Base-by-base conservation (phyloP, 2,888 invertebrate genomes). In the Temnothorax ravouxi region DNA sequence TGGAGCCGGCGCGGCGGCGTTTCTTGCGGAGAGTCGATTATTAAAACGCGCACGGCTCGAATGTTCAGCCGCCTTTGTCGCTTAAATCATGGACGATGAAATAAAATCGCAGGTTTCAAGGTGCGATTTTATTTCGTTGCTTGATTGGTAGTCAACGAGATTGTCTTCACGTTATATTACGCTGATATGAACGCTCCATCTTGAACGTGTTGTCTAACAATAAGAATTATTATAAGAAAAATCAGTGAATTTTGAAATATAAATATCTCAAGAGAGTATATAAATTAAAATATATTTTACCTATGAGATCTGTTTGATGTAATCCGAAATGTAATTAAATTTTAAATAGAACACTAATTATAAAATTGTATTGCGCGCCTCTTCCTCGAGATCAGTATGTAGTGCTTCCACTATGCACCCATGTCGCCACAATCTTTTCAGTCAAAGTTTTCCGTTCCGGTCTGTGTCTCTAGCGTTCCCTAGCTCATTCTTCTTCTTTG, bases 51-150 rank as follows among this genome's bases (percentile, higher is more conserved):
- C 34, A 15, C 21, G 29, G n/a, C 2, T 13, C 18, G n/a, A 15
- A 77, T 66, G 21, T 54, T 66, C 29, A 25, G 8, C 25, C 29
- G 6, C 29, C 6, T 11, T 18, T 13, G 41, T 72, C 41, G 18
- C 52, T 41, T 76, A 66, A 76, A 76, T 77, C 29, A 66, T 1
- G 25, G 8, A 38, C 4, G 64, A 9, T 29, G 41, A 75, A 62
- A 62, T 75, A 75, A 75, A 75, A 61, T 44, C 29, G 29, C 59
- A n/a, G 38, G 2, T 25, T 64, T 50, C 38, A 41, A 38, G 41
- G 13, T 41, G 41, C 15, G 44, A 59, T 59, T 74, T 74, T 59
- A 59, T 74, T 59, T 59, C 44, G 11, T 56, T 15, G 38, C 25
- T 41, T 44, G 59, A 74, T 66, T 25, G 64, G 64, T 52, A 25